phyloP scores from a whole-genome alignment of 53 echinoderm and acorn worm genomes.

The Antedon mediterranea region DNA sequence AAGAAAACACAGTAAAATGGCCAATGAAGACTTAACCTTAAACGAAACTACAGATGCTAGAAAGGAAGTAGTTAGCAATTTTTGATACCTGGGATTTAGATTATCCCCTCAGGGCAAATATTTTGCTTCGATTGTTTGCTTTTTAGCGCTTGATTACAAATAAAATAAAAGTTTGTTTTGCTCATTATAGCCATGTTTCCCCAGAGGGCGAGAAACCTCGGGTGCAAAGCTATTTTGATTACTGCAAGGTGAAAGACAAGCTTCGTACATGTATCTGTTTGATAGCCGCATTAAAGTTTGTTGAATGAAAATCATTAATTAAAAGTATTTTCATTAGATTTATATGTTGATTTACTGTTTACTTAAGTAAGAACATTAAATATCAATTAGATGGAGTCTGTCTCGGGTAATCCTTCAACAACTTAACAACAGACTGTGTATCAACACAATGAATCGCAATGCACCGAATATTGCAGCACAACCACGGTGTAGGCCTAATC shows the following conservation, averaged over 20 bases:
- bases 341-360: neutral
- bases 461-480: too few relatives aligned
- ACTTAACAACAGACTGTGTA: too few relatives aligned
- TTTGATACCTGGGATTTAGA: neutral
- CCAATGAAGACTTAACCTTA: neutral
- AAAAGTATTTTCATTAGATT: neutral
- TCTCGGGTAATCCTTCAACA: too few relatives aligned
- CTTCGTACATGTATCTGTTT: neutral
- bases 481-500: too few relatives aligned
- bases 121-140: neutral
- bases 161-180: neutral
- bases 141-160: neutral
- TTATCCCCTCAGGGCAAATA: neutral
- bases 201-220: neutral
- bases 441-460: too few relatives aligned
- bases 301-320: neutral
- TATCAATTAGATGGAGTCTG: too few relatives aligned
- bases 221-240: neutral
- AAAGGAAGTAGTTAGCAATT: neutral
- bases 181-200: neutral
- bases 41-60: neutral
- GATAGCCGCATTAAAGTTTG: neutral
- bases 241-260: neutral
- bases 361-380: neutral
- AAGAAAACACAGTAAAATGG: neutral